These are phyloP conservation scores for Ganaspis brasiliensis DNA, from an alignment of 2,888 invertebrate species.

Conservation along the genomic window DNA sequence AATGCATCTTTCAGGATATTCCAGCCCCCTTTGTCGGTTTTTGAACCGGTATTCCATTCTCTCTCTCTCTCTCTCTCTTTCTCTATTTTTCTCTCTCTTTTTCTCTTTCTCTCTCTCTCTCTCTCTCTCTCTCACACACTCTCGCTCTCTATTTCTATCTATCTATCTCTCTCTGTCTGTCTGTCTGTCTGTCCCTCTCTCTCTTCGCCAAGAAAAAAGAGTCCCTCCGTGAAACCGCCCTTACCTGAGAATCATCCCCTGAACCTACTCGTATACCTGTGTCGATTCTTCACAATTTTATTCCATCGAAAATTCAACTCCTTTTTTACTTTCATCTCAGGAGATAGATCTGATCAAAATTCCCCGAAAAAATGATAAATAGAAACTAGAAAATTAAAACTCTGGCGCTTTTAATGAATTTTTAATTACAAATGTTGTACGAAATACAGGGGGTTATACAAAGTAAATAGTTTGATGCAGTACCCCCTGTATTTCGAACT, in stretches of 20 bases:
- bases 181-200: conserved; percentile 69
- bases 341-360: not conserved
- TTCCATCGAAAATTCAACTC: not conserved
- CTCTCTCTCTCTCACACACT: conserved; percentile 71
- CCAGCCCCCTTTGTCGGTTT: conserved; percentile 77
- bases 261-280: conserved; percentile 65
- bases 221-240: conserved; percentile 74
- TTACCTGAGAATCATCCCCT: conserved; percentile 79
- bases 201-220: conserved; percentile 54
- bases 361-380: not conserved
- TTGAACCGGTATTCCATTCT: conserved; percentile 77
- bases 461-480: too few species aligned
- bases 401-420: too few species aligned
- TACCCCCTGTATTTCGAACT: too few species aligned
- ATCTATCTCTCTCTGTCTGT: conserved; percentile 67
- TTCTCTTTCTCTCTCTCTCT: not conserved
- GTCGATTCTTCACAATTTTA: conserved; percentile 28
- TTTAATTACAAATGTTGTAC: too few species aligned
- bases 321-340: not conserved
- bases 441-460: too few species aligned
- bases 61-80: conserved; percentile 51
- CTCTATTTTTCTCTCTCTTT: conserved; percentile 39
- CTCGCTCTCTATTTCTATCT: conserved; percentile 77
- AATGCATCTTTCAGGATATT: conserved; percentile 79
- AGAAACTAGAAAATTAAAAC: too few species aligned